Evolutionary conservation across 1,140 invertebrate genomes (phyloP), one percentile per base, ranked within the genome.

Genomic region (Dryas iulia): DNA sequence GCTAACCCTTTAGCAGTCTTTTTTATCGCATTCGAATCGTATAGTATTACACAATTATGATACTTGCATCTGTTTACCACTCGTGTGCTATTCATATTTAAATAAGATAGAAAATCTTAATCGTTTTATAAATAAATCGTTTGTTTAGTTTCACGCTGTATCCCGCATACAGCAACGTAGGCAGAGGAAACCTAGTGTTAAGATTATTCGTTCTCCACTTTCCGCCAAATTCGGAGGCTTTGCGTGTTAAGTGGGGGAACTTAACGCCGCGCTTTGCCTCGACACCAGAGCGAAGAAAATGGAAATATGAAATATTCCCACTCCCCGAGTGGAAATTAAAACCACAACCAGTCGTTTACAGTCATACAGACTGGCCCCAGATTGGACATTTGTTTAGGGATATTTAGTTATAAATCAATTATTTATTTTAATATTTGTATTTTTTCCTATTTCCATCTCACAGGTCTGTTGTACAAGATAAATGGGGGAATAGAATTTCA

Each of bases 51-150:
- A 14, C 6, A 7, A 14, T 14, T 39, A 39, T 39, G 5, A 39
- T 18, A n/a, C 7, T 39, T 5, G 14, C 8, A 47, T 39, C 6
- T 47, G 8, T 47, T 7, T 47, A 47, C 7, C 8, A 47, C 18
- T 8, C 10, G 14, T 47, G 35, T 14, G 1, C 39, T 23, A 72
- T 79, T 70, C 62, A 66, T 66, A 72, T 76, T 70, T 14, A 72
- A 72, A 68, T 72, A 47, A 31, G 11, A 47, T 60, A 69, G 65
- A 53, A 61, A 73, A 33, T 69, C 33, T 53, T 24, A 72, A 69
- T 76, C 60, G 65, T 63, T 73, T 71, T 64, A 74, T 54, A 69
- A 76, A 74, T 74, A 65, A 74, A 79, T 79, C 77, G 75, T 77
- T 79, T 73, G 72, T 39, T 56, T 18, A 24, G 33, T 3, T 39